Evolutionary conservation across 64 coral and sea anemone species (phyloP), one percentile per base, ranked within the genome.

Genomic region (Exaiptasia diaphana): DNA sequence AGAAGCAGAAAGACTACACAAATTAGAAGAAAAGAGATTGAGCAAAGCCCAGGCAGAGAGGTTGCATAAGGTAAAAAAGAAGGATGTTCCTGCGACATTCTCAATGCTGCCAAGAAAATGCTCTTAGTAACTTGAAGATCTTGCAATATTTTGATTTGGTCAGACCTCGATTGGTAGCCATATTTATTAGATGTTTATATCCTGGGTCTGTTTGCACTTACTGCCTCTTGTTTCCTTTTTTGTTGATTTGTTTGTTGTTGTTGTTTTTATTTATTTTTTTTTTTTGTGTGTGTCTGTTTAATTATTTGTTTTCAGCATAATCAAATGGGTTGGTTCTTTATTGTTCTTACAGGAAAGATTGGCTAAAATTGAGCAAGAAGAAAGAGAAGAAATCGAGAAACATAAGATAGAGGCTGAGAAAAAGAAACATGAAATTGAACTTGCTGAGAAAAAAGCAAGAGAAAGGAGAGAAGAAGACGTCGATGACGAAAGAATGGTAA

Each of bases 401-500:
- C 88, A 84, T 18, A 88, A 87, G 39, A 77, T 83, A 31, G 73
- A 99, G 48, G 85, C 95, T 25, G 79, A 89, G 37, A 64, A 80
- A 46, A 99, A 99, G 74, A 99, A 91, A 42, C 71, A 92, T 43
- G 89, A 99, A 11, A 91, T 99, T 12, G 85, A 94, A 74, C 48
- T 63, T 10, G 89, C 90, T 0, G 95, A 99, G 72, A 90, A 87
- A 5, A 77, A 73, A 20, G 95, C 95, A 0, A 99, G 84, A 34
- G 80, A 77, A 74, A 74, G 95, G 7, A 75, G 85, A 24, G 89
- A 99, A 68, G 83, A 92, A 71, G 95, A 99, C 72, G 95, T 99
- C 0, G 89, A 99, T 41, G 95, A 99, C 35, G 82, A 90, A 18
- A 83, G 83, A 81, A 99, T 99, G 95, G 95, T 99, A 81, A 60